Percentiles rank a stretch among this genome's conserved stretches.
Conservation (phyloP, 2,888 invertebrate genomes). For the Hemaris fuciformis region DNA sequence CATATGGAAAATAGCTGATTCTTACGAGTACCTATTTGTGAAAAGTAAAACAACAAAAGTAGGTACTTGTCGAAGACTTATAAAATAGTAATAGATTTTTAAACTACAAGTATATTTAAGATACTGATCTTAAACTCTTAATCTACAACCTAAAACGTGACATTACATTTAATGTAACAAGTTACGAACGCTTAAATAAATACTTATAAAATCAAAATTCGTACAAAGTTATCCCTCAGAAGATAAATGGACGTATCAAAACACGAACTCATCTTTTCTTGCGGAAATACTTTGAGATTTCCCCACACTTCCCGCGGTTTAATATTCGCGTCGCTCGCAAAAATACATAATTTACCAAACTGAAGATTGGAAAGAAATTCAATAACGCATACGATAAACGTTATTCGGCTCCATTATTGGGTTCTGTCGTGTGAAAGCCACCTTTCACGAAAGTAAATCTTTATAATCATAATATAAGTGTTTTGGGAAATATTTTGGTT, state of each 20-base stretch:
- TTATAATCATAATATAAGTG: neutral
- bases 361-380: conserved; percentile 45
- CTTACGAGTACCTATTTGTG: no score
- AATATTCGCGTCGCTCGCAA: conserved; percentile 15
- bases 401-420: conserved; percentile 9
- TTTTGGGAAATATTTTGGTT: no score
- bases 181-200: neutral
- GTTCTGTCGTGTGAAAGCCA: neutral
- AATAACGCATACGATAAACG: conserved; percentile 34
- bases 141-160: no score
- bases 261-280: conserved; percentile 1
- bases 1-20: no score
- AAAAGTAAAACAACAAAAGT: no score
- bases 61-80: no score
- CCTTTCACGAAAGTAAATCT: neutral
- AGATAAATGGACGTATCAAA: neutral
- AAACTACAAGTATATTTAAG: no score
- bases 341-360: conserved; percentile 34
- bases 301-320: conserved; percentile 7
- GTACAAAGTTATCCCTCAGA: neutral
- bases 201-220: neutral
- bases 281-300: conserved; percentile 9
- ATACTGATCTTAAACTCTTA: no score
- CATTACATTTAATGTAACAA: no score
- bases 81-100: no score